A percentile compares a stretch with the other conserved stretches of the same genome.
Evolutionary conservation across 2,113 vertebrate species (phyloP).

Genomic region (Strix aluco): DNA sequence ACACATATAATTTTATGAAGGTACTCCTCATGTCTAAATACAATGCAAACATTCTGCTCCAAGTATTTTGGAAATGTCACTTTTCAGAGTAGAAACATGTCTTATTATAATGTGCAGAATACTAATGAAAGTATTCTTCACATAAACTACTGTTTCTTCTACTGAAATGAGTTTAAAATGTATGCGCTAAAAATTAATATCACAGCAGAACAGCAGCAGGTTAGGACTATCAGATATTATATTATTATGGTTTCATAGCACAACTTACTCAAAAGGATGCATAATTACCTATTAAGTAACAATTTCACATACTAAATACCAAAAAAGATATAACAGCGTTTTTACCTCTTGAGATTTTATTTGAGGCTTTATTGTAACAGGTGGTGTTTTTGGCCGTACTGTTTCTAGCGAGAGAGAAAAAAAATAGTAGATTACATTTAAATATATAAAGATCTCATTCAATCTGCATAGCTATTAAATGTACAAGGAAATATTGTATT

Average conservation of each 20-base stretch:
- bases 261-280: neutral
- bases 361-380: conserved; percentile 84
- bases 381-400: conserved; percentile 90
- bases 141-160: neutral
- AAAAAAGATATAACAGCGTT: conserved; percentile 35
- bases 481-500: neutral
- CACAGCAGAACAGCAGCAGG: neutral
- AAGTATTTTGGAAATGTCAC: neutral
- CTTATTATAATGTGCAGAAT: neutral
- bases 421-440: neutral
- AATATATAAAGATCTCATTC: neutral
- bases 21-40: neutral
- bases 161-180: neutral
- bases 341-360: conserved; percentile 86
- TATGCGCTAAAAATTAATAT: neutral
- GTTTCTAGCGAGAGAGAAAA: conserved; percentile 75
- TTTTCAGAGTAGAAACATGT: neutral
- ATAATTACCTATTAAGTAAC: neutral
- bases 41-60: neutral
- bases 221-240: neutral
- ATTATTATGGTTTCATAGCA: neutral
- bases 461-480: neutral
- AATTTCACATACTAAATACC: conserved; percentile 11
- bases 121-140: neutral
- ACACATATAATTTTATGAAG: neutral